These are phyloP conservation scores for Prunella strophiata DNA, from an alignment of 2,797 vertebrate genomes.

Conservation along the genomic window DNA sequence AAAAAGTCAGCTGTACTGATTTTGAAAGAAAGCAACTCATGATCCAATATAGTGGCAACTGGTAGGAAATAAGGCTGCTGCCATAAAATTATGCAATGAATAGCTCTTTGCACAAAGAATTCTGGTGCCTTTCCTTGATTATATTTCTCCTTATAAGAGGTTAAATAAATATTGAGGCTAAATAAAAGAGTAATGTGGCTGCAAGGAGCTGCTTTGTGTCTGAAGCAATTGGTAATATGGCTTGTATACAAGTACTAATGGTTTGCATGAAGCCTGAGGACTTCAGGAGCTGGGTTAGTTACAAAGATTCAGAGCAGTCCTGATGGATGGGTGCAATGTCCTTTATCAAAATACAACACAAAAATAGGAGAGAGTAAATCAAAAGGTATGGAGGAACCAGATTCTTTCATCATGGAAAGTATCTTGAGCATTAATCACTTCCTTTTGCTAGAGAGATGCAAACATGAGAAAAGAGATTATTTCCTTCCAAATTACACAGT, in stretches of 20 bases:
- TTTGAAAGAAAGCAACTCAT: background rate
- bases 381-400: background rate
- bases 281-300: background rate
- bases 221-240: background rate
- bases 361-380: background rate
- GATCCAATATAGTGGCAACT: background rate
- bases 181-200: background rate
- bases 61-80: background rate
- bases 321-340: background rate
- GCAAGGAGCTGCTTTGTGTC: background rate
- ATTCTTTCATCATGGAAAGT: background rate
- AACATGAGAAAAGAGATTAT: background rate
- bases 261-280: background rate
- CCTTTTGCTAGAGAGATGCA: background rate
- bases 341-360: conserved; percentile 1
- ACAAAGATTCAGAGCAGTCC: background rate
- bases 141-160: background rate
- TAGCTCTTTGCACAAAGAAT: background rate
- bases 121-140: background rate
- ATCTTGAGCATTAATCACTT: background rate
- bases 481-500: background rate
- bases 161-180: background rate
- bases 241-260: background rate
- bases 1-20: background rate
- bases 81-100: background rate